A percentile compares a stretch with the other conserved stretches of the same genome.
Evolutionary conservation across 2,113 vertebrate species (phyloP).

Genomic region (Tragulus kanchil): DNA sequence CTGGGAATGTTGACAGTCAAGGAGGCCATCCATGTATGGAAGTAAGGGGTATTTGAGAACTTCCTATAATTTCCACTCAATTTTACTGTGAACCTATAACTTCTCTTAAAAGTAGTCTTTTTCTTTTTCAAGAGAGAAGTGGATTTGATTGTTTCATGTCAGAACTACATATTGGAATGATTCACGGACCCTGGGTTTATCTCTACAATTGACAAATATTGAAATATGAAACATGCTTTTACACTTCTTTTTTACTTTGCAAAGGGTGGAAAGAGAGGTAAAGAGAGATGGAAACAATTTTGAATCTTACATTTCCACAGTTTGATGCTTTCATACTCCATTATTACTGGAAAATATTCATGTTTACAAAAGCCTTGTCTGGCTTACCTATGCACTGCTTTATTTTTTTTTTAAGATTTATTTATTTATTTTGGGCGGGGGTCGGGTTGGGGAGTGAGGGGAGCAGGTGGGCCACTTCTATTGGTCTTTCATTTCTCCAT

Average conservation of each 20-base stretch:
- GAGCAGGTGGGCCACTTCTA: too few relatives aligned
- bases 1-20: not conserved
- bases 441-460: too few relatives aligned
- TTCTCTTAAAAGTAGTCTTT: not conserved
- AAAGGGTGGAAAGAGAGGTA: not conserved
- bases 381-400: constrained; percentile 29
- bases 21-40: not conserved
- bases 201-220: not conserved
- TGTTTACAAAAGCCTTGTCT: constrained; percentile 40
- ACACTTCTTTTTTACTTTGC: constrained; percentile 41
- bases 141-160: constrained; percentile 27
- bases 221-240: constrained; percentile 21
- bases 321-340: not conserved
- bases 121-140: not conserved
- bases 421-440: too few relatives aligned
- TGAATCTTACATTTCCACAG: constrained; percentile 6
- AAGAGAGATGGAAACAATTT: constrained; percentile 8
- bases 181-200: not conserved
- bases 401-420: not conserved
- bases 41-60: not conserved
- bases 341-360: constrained; percentile 38
- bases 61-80: not conserved
- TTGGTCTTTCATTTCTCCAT: too few relatives aligned
- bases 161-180: constrained; percentile 4
- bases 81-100: not conserved